Base-by-base conservation (phyloP, 1,140 invertebrate species). In the Holcopasites calliopsidis region DNA sequence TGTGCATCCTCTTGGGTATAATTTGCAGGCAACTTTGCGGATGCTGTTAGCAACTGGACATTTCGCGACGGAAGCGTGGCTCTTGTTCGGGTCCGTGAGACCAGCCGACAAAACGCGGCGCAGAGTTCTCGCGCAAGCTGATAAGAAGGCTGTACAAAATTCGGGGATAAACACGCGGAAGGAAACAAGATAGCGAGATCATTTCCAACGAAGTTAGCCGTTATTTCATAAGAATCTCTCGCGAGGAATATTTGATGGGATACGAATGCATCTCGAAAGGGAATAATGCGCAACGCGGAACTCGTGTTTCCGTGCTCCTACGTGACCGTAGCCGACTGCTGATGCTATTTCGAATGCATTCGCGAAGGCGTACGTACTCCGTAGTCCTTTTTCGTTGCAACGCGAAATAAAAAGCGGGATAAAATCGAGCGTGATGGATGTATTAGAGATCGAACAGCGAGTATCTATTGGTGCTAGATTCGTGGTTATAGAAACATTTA, bases 341-440 rank as follows among this genome's bases (percentile, higher is more conserved):
- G 33, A 1, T 16, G 31, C 50, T 68, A 28, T 23, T 68, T 68
- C 3, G 26, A 28, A 68, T 68, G 65, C 65, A 55, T 52, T 50
- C 65, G 26, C 23, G 8, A 7, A 3, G 28, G 10, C 33, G 16
- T 31, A 54, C 49, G 65, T 68, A 21, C n/a, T 31, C 33, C 23
- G 5, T 18, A 33, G 42, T n/a, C n/a, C 40, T 49, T 16, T 23
- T 50, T 65, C 62, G 31, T 10, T 8, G n/a, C 28, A 13, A 2
- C 4, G 28, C 13, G 28, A 33, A 21, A 64, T 40, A 54, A 68
- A 54, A 52, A 13, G 3, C 33, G 28, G 44, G 49, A 65, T 65
- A 35, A 65, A 65, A 65, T 65, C 47, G 28, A 35, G 42, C 31
- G 26, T 62, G 60, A 44, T 62, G 13, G 60, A 62, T 47, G 60